phyloP scores from a whole-genome alignment of 2,888 invertebrate genomes.

The Meghimatium bilineatum region DNA sequence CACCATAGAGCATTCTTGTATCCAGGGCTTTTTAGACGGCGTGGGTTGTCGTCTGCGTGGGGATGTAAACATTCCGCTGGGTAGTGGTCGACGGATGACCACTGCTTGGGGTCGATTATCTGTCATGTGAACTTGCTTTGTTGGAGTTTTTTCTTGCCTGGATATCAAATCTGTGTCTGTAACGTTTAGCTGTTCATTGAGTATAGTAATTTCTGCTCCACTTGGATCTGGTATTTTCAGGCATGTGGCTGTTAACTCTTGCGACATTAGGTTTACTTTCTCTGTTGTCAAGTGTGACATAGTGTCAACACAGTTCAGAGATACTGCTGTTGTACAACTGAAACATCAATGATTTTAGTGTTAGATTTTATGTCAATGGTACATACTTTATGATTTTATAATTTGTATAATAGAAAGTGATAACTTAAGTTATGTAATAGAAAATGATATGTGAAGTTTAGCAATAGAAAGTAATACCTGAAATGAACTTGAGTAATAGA shows the following conservation, averaged over 20 bases:
- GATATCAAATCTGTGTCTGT: constrained; percentile 31
- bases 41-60: constrained; percentile 48
- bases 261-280: constrained; percentile 17
- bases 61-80: constrained; percentile 49
- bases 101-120: constrained; percentile 48
- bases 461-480: too few relatives aligned
- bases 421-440: too few relatives aligned
- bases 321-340: neutral
- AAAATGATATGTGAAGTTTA: too few relatives aligned
- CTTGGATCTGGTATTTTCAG: constrained; percentile 11
- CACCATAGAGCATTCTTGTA: constrained; percentile 47
- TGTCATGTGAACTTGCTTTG: neutral
- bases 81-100: constrained; percentile 49
- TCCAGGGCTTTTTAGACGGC: constrained; percentile 37
- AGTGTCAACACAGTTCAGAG: neutral
- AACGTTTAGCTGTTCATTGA: neutral
- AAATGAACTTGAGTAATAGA: too few relatives aligned
- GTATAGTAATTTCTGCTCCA: neutral
- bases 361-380: too few relatives aligned
- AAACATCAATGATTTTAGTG: neutral
- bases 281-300: constrained; percentile 37
- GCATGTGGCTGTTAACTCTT: neutral
- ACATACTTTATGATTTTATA: too few relatives aligned
- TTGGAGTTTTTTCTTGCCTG: neutral
- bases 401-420: too few relatives aligned